Evolutionary conservation across 2,113 vertebrate genomes (phyloP).

Genomic region (Jacana jacana): DNA sequence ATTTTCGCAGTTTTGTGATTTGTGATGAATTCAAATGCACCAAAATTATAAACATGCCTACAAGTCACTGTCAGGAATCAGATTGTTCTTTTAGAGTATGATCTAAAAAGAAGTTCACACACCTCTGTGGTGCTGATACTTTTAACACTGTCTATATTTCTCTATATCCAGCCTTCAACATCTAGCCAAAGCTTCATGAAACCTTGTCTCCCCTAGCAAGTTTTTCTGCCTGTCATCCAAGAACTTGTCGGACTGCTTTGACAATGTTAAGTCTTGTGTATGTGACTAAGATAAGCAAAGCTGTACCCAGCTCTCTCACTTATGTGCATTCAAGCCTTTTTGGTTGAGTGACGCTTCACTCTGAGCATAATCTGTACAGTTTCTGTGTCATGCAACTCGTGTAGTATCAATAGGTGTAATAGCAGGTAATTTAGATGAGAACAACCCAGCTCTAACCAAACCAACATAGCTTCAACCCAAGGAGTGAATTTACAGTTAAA

Average conservation of each 20-base stretch:
- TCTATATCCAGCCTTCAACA: not conserved
- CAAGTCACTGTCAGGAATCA: not conserved
- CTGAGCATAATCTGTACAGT: not conserved
- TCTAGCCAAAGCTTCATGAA: not conserved
- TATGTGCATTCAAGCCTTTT: fast-evolving
- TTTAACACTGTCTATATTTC: not conserved
- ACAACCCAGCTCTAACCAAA: not conserved
- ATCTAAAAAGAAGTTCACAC: not conserved
- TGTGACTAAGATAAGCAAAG: not conserved
- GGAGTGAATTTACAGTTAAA: not conserved
- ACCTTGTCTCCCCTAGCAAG: not conserved
- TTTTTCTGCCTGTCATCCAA: not conserved
- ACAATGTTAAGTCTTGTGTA: not conserved
- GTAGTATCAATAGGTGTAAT: not conserved
- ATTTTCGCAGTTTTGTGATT: not conserved
- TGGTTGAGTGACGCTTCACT: not conserved
- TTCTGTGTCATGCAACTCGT: not conserved
- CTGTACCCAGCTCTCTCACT: not conserved
- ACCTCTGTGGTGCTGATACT: not conserved
- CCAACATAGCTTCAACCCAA: not conserved
- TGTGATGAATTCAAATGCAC: not conserved
- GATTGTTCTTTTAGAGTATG: not conserved
- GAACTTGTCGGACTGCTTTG: not conserved
- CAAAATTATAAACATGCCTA: not conserved
- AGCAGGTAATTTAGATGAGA: not conserved